phyloP scores from a whole-genome alignment of 53 echinoderm and acorn worm species.

The Pentamera pediparva region DNA sequence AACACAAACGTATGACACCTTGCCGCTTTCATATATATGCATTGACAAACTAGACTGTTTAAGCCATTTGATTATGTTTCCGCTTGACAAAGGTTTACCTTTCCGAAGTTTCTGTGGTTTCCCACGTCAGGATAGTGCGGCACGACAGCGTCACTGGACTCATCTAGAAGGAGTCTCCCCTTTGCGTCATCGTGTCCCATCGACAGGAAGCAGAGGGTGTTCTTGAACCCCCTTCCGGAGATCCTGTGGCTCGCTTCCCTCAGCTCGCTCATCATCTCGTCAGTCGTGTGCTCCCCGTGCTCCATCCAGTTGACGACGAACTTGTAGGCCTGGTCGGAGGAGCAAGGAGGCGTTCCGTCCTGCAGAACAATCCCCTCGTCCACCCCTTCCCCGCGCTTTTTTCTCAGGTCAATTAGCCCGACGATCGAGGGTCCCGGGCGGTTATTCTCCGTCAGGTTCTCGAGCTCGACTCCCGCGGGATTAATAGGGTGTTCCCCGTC shows the following conservation, averaged over 20 bases:
- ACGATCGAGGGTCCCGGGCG: constrained; percentile 66
- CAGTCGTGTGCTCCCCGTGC: constrained; percentile 22
- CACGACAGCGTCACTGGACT: constrained; percentile 55
- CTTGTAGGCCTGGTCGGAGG: constrained; percentile 56
- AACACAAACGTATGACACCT: too few species aligned
- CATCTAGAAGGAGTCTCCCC: constrained; percentile 46
- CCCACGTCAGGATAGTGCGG: constrained; percentile 60
- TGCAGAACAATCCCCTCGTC: constrained; percentile 63
- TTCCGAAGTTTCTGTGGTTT: constrained; percentile 40
- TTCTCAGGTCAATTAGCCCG: constrained; percentile 57
- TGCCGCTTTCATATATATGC: too few species aligned
- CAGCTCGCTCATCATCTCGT: constrained; percentile 30
- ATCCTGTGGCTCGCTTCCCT: constrained; percentile 33
- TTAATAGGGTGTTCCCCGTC: constrained; percentile 45
- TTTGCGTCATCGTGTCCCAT: constrained; percentile 59
- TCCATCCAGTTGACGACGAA: constrained; percentile 23
- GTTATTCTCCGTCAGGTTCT: constrained; percentile 26
- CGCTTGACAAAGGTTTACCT: too few species aligned
- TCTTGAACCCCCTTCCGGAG: constrained; percentile 54
- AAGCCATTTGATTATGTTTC: too few species aligned
- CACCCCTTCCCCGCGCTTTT: constrained; percentile 30
- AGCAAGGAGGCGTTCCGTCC: constrained; percentile 66
- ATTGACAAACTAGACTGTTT: too few species aligned
- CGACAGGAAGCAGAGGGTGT: constrained; percentile 59
- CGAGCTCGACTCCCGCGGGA: constrained; percentile 46